These are phyloP conservation scores for Melanotaenia nigrans DNA, from an alignment of 2,797 vertebrate genomes.

Conservation along the genomic window DNA sequence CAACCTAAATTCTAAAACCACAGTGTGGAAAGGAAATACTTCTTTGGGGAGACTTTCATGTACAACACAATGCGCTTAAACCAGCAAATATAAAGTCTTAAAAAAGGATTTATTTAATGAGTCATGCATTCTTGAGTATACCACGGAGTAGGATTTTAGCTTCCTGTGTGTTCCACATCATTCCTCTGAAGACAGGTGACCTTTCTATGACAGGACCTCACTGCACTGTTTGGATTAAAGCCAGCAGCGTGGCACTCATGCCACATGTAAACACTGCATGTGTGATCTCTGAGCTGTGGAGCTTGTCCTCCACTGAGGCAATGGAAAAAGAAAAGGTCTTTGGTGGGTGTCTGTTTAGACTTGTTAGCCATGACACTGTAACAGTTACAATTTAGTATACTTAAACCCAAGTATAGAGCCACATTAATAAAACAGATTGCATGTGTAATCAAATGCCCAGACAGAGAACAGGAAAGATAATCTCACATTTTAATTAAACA, in stretches of 20 bases:
- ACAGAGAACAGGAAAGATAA: too few relatives aligned
- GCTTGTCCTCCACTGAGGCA: constrained; percentile 28
- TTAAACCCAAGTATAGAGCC: constrained; percentile 25
- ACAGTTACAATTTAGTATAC: constrained; percentile 23
- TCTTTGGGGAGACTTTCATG: not conserved
- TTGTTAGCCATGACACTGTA: constrained; percentile 23
- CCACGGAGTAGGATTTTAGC: constrained; percentile 42
- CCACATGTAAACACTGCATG: constrained; percentile 61
- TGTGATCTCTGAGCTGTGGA: constrained; percentile 73
- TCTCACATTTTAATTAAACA: not conserved
- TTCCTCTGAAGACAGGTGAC: constrained; percentile 70
- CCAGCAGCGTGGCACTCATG: constrained; percentile 49
- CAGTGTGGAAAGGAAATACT: not conserved
- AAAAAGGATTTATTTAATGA: constrained; percentile 22
- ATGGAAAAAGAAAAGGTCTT: constrained; percentile 49
- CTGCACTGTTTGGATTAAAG: constrained; percentile 61
- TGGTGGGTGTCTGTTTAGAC: constrained; percentile 14
- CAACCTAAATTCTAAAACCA: not conserved
- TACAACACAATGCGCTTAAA: not conserved
- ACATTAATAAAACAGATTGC: constrained; percentile 31
- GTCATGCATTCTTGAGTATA: constrained; percentile 50
- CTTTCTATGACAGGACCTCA: constrained; percentile 61
- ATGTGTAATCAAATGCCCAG: constrained; percentile 29
- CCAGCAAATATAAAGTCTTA: not conserved
- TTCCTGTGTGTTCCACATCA: constrained; percentile 67